These are phyloP conservation scores for Pelusios castaneus DNA, from an alignment of 2,113 vertebrate genomes.

Conservation along the genomic window DNA sequence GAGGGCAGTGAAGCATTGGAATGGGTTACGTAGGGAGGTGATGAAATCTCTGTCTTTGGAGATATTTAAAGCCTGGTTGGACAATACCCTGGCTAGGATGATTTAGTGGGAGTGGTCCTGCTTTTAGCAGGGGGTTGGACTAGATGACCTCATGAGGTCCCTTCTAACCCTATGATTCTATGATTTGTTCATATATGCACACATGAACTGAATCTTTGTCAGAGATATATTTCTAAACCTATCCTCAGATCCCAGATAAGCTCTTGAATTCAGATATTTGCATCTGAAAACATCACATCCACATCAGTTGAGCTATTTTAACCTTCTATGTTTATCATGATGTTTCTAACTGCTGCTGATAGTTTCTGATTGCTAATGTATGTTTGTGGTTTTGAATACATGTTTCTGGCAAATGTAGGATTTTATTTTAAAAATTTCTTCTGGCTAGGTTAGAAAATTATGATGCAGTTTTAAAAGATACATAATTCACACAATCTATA, in stretches of 20 bases:
- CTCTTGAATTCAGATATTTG: not conserved
- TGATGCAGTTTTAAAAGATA: not conserved
- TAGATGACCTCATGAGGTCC: too few relatives aligned
- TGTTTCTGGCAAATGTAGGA: not conserved
- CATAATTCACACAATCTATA: not conserved
- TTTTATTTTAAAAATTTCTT: not conserved
- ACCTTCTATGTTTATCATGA: not conserved
- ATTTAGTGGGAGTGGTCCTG: too few relatives aligned
- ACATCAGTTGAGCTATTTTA: not conserved
- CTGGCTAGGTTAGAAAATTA: not conserved
- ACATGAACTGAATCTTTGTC: not conserved
- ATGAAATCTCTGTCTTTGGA: too few relatives aligned
- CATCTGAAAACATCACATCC: not conserved
- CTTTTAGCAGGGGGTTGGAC: too few relatives aligned
- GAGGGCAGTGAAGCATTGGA: too few relatives aligned
- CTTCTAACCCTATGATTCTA: too few relatives aligned
- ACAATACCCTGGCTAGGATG: too few relatives aligned
- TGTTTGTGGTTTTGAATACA: not conserved
- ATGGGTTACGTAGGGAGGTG: too few relatives aligned
- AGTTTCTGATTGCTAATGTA: not conserved
- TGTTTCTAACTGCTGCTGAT: not conserved
- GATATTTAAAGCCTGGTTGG: too few relatives aligned
- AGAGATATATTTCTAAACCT: not conserved
- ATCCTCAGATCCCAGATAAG: not conserved
- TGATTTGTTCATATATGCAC: not conserved